phyloP scores from a whole-genome alignment of 1,140 invertebrate genomes.

The Scaptodrosophila lebanonensis region DNA sequence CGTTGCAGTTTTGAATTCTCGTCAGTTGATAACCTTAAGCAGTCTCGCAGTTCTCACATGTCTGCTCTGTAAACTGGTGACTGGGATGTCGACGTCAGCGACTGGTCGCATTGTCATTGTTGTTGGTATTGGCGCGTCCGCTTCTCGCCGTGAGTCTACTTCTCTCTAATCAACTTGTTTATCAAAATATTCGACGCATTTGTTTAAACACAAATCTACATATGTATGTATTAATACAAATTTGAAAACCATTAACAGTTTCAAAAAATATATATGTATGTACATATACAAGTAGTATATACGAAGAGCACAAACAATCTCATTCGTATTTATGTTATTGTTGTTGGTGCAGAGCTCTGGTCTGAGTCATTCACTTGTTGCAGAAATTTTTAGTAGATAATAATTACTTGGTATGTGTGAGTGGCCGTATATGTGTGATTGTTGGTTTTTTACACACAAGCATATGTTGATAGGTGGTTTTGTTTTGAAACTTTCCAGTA shows the following conservation, averaged over 20 bases:
- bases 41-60: slow-evolving; percentile 15
- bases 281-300: slow-evolving; percentile 6
- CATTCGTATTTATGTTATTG: slow-evolving; percentile 41
- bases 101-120: too few species aligned
- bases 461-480: too few species aligned
- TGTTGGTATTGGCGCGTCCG: too few species aligned
- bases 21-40: slow-evolving; percentile 52
- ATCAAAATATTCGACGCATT: slow-evolving; percentile 41
- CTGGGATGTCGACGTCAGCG: too few species aligned
- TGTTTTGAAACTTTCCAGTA: too few species aligned
- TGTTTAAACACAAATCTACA: slow-evolving; percentile 39
- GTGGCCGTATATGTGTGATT: too few species aligned
- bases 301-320: slow-evolving; percentile 10
- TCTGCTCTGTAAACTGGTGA: slow-evolving; percentile 46
- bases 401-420: too few species aligned
- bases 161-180: slow-evolving; percentile 39
- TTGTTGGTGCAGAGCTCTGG: slow-evolving; percentile 29
- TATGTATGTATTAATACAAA: background rate
- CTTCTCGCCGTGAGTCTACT: too few species aligned
- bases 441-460: too few species aligned
- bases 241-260: too few species aligned
- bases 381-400: slow-evolving; percentile 61
- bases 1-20: slow-evolving; percentile 15
- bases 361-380: slow-evolving; percentile 71
- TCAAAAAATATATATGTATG: slow-evolving; percentile 2